Percentiles rank a stretch among this genome's conserved stretches.
Conservation (phyloP, 2,797 vertebrate species). For the Apodemus agrarius region DNA sequence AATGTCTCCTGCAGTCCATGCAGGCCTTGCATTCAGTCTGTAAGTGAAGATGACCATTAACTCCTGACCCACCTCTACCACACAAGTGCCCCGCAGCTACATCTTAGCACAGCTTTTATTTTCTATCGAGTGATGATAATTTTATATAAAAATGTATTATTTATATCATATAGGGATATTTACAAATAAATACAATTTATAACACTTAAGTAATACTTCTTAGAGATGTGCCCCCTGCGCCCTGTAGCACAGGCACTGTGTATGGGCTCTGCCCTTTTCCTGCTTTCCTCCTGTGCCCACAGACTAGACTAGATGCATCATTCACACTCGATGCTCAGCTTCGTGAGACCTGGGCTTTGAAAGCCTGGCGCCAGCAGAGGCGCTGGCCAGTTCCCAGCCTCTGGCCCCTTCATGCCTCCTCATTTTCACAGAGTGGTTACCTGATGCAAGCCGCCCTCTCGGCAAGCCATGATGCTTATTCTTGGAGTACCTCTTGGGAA, state of each 20-base stretch:
- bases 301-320: neutral
- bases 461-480: neutral
- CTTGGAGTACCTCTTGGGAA: constrained; percentile 20
- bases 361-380: neutral
- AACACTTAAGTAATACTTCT: neutral
- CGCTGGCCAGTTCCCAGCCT: fast-evolving
- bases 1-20: neutral
- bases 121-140: neutral
- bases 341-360: neutral
- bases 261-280: neutral
- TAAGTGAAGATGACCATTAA: neutral
- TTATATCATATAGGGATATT: neutral
- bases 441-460: neutral
- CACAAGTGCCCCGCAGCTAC: fast-evolving
- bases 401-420: neutral
- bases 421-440: neutral
- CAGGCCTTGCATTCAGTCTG: neutral
- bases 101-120: neutral
- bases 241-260: neutral
- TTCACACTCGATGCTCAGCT: neutral
- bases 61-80: neutral
- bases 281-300: neutral
- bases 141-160: neutral
- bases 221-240: neutral
- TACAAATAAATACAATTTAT: neutral